phyloP scores from a whole-genome alignment of 2,113 vertebrate species.

The Nesogale talazaci region DNA sequence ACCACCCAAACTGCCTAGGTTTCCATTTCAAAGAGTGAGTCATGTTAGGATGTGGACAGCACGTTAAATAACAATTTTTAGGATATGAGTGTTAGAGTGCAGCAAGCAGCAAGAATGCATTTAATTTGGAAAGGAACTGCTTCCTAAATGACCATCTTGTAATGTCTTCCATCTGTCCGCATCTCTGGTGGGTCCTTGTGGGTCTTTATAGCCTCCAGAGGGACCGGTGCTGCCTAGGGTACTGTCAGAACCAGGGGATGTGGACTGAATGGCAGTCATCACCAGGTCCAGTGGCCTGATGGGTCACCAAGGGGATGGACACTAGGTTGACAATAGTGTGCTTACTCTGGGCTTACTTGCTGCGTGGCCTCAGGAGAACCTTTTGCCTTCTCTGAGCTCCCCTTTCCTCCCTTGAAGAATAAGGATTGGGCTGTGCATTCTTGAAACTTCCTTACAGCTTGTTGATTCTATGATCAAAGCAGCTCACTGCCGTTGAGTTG shows the following conservation, averaged over 20 bases:
- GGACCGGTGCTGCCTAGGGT: neutral
- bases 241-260: neutral
- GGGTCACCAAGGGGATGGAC: neutral
- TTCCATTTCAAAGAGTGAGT: conserved; percentile 79
- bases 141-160: conserved; percentile 62
- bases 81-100: conserved; percentile 73
- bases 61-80: conserved; percentile 75
- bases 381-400: conserved; percentile 36
- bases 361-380: conserved; percentile 2
- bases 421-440: neutral
- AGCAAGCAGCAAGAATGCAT: conserved; percentile 58
- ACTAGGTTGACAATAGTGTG: neutral
- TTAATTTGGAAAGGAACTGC: conserved; percentile 71
- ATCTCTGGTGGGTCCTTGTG: neutral
- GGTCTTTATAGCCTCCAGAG: neutral
- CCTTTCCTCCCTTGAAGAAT: neutral
- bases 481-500: too few relatives aligned
- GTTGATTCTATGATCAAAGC: conserved; percentile 19
- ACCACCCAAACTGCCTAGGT: conserved; percentile 55
- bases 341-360: neutral
- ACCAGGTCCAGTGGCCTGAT: neutral
- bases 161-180: conserved; percentile 70
- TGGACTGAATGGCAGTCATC: neutral
- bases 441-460: neutral
- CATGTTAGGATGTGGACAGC: conserved; percentile 74